Evolutionary conservation across 2,797 vertebrate species (phyloP).

Genomic region (Serranus cabrilla): DNA sequence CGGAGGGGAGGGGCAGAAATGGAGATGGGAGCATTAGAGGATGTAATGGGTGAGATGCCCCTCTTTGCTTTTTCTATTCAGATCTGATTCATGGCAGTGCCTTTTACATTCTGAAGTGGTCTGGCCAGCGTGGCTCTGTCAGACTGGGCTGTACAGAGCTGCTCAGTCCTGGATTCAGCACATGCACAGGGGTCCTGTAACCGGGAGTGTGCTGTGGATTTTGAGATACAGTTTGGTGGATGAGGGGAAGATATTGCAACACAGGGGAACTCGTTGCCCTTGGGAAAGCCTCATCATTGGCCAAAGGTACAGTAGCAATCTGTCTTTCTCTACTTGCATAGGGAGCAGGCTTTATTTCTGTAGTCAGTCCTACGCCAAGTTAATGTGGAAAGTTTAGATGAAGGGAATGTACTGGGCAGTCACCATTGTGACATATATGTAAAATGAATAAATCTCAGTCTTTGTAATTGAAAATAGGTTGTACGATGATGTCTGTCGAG

Average conservation of each 20-base stretch:
- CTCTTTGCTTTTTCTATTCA: slow-evolving; percentile 63
- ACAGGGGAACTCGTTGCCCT: slow-evolving; percentile 64
- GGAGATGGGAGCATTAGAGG: slow-evolving; percentile 62
- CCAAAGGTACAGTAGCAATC: slow-evolving; percentile 80
- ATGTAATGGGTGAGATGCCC: slow-evolving; percentile 66
- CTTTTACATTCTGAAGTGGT: slow-evolving; percentile 59
- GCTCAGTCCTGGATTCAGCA: slow-evolving; percentile 42
- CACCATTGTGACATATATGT: slow-evolving; percentile 5
- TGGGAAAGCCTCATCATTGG: slow-evolving; percentile 69
- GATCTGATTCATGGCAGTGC: slow-evolving; percentile 65
- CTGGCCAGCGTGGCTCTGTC: slow-evolving; percentile 51
- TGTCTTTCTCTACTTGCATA: slow-evolving; percentile 47
- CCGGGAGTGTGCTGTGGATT: slow-evolving; percentile 54
- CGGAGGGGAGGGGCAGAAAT: slow-evolving; percentile 76
- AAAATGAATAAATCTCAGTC: not conserved
- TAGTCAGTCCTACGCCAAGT: slow-evolving; percentile 29
- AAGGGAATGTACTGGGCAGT: slow-evolving; percentile 8
- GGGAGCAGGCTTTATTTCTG: slow-evolving; percentile 38
- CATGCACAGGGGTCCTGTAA: slow-evolving; percentile 32
- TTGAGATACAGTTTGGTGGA: slow-evolving; percentile 60
- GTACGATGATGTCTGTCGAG: not conserved
- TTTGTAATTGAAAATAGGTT: slow-evolving; percentile 11
- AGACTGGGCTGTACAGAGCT: slow-evolving; percentile 53
- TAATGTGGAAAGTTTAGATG: slow-evolving; percentile 20
- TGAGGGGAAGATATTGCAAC: slow-evolving; percentile 63